Percentiles rank a stretch among this genome's conserved stretches.
These are phyloP conservation scores for Pao palembangensis DNA, from an alignment of 2,113 vertebrate genomes.

Conservation along the genomic window DNA sequence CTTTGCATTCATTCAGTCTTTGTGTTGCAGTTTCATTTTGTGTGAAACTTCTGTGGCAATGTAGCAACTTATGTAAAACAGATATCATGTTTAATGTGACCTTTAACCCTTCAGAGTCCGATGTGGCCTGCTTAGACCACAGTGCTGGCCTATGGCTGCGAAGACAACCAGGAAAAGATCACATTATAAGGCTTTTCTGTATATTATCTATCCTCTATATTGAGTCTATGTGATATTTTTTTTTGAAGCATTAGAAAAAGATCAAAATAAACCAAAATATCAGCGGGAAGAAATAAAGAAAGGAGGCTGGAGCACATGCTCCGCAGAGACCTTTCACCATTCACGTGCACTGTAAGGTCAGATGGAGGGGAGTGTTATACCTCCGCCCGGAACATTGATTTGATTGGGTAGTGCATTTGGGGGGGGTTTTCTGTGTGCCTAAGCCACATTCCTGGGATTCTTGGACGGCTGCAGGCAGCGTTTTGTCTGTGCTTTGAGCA, in stretches of 20 bases:
- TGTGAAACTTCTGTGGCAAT: neutral
- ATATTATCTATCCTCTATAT: too few species aligned
- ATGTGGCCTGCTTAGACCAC: neutral
- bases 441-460: slow-evolving; percentile 76
- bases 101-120: slow-evolving; percentile 23
- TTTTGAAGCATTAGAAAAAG: too few species aligned
- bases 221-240: too few species aligned
- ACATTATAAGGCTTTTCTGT: too few species aligned
- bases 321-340: slow-evolving; percentile 1
- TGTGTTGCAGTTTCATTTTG: neutral
- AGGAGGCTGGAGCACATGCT: neutral
- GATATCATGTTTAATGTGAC: slow-evolving; percentile 20
- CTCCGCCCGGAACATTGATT: slow-evolving; percentile 52
- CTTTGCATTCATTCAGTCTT: neutral
- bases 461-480: slow-evolving; percentile 55
- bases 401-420: slow-evolving; percentile 60
- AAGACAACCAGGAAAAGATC: too few species aligned
- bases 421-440: slow-evolving; percentile 71
- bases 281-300: neutral
- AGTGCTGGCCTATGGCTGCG: neutral
- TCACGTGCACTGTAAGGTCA: slow-evolving; percentile 22
- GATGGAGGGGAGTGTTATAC: slow-evolving; percentile 16
- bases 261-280: too few species aligned
- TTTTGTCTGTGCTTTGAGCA: slow-evolving; percentile 57
- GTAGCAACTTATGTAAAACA: neutral